phyloP scores from a whole-genome alignment of 2,888 invertebrate genomes.

The Melanostoma mellinum region DNA sequence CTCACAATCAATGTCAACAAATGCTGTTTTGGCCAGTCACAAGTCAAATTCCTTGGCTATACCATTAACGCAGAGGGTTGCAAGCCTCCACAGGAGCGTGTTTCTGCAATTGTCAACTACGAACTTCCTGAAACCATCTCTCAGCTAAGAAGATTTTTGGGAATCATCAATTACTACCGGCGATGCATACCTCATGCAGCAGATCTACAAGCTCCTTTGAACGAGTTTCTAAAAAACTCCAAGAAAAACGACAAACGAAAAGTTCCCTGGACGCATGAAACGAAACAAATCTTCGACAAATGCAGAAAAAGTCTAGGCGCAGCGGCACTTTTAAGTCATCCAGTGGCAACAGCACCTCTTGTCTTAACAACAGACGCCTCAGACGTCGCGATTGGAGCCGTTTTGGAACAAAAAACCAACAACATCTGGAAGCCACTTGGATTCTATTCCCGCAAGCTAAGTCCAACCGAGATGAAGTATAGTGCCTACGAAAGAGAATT shows the following conservation, averaged over 20 bases:
- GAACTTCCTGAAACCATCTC: conserved; percentile 39
- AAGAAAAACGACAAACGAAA: conserved; percentile 24
- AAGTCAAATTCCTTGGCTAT: conserved; percentile 34
- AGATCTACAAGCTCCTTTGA: conserved; percentile 22
- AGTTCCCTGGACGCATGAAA: conserved; percentile 17
- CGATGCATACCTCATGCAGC: conserved; percentile 30
- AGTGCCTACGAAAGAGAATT: too few relatives aligned
- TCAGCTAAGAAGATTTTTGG: conserved; percentile 55
- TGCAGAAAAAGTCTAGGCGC: conserved; percentile 9
- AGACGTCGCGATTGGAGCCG: not conserved
- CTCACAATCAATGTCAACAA: conserved; percentile 72
- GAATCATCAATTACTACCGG: conserved; percentile 56
- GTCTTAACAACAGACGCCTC: conserved; percentile 10
- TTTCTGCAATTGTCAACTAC: conserved; percentile 40
- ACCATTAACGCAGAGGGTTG: conserved; percentile 4
- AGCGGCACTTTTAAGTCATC: conserved; percentile 1
- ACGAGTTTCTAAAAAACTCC: conserved; percentile 10
- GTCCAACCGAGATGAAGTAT: too few relatives aligned
- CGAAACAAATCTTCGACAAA: conserved; percentile 1
- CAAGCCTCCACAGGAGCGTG: conserved; percentile 26
- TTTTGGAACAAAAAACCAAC: too few relatives aligned
- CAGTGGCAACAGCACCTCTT: not conserved
- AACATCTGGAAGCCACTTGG: not conserved
- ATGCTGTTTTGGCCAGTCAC: conserved; percentile 58
- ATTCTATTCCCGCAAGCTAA: too few relatives aligned